These are phyloP conservation scores for Isichthys henryi DNA, from an alignment of 2,113 vertebrate species.

Conservation along the genomic window DNA sequence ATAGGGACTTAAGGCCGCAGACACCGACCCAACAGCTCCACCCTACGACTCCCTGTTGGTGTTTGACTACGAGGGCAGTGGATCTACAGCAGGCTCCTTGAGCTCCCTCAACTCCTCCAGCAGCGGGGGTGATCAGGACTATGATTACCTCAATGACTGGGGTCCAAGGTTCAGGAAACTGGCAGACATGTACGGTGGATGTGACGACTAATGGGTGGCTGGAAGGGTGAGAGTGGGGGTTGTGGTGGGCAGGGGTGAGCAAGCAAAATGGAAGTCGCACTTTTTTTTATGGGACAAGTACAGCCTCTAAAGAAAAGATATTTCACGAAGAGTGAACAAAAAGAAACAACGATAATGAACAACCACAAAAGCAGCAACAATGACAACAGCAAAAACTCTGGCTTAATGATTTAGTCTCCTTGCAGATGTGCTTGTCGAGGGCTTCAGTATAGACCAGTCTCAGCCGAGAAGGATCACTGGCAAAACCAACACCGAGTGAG, in stretches of 20 bases:
- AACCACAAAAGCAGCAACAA: slow-evolving; percentile 5
- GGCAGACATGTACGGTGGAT: slow-evolving; percentile 91
- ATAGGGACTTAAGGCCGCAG: slow-evolving; percentile 91
- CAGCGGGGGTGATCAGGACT: slow-evolving; percentile 92
- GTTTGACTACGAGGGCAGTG: slow-evolving; percentile 95
- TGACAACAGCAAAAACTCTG: slow-evolving; percentile 62
- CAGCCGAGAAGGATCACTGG: slow-evolving; percentile 74
- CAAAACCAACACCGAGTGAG: slow-evolving; percentile 69
- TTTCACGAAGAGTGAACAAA: slow-evolving; percentile 70
- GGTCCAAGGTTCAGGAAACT: slow-evolving; percentile 96
- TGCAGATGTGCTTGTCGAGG: slow-evolving; percentile 74
- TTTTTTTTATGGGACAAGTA: slow-evolving; percentile 69
- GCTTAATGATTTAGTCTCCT: slow-evolving; percentile 80
- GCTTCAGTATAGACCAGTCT: slow-evolving; percentile 74
- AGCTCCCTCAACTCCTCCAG: slow-evolving; percentile 94
- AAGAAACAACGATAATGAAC: slow-evolving; percentile 21
- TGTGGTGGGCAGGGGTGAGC: slow-evolving; percentile 1
- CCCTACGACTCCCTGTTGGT: slow-evolving; percentile 93
- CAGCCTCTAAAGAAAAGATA: slow-evolving; percentile 67
- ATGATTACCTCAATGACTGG: slow-evolving; percentile 98
- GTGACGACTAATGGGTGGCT: slow-evolving; percentile 68
- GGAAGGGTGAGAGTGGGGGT: not conserved
- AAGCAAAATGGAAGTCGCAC: slow-evolving; percentile 45
- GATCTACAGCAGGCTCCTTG: slow-evolving; percentile 90
- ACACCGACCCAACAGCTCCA: slow-evolving; percentile 91